A percentile compares a stretch with the other conserved stretches of the same genome.
Evolutionary conservation across 2,113 vertebrate genomes (phyloP).

Genomic region (Climacteris rufus): DNA sequence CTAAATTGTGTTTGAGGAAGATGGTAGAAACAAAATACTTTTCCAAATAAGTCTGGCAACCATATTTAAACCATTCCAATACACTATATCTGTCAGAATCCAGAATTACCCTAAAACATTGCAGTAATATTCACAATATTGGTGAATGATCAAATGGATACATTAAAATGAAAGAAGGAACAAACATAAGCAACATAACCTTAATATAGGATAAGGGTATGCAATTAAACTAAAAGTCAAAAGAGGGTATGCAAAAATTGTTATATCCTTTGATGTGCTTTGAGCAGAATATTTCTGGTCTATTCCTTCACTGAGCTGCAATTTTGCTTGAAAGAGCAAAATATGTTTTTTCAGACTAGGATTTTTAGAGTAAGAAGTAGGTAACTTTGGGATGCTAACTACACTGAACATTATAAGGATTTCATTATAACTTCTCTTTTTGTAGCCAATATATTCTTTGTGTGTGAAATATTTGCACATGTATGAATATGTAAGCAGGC

Average conservation of each 20-base stretch:
- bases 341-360: neutral
- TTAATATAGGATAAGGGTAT: neutral
- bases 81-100: neutral
- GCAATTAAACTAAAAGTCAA: neutral
- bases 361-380: neutral
- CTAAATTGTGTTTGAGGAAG: neutral
- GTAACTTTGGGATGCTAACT: neutral
- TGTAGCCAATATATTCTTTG: neutral
- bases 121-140: neutral
- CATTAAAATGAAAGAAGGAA: neutral
- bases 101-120: neutral
- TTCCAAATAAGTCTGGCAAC: neutral
- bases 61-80: neutral
- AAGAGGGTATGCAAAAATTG: neutral
- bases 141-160: neutral
- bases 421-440: neutral
- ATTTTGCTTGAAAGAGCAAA: neutral
- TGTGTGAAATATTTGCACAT: neutral
- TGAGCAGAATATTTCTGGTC: neutral
- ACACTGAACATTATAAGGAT: neutral
- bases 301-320: neutral
- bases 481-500: neutral
- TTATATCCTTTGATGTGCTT: rapidly evolving
- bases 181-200: neutral
- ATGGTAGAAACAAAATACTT: neutral